Percentiles rank a stretch among this genome's conserved stretches.
Conservation (phyloP, 2,113 vertebrate genomes). For the Bostrychus sinensis region DNA sequence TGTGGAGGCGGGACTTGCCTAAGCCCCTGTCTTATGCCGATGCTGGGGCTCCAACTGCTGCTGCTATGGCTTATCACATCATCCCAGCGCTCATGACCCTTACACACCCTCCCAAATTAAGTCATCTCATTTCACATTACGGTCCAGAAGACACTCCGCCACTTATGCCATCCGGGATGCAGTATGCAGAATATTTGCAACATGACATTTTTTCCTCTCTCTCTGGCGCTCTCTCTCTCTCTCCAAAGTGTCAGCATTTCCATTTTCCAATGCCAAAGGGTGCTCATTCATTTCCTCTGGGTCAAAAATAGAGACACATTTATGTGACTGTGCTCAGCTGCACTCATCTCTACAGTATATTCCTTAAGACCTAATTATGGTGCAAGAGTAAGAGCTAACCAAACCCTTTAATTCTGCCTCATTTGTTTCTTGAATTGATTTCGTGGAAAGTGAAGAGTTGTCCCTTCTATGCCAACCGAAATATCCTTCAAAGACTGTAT, state of each 20-base stretch:
- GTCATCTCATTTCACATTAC: conserved; percentile 34
- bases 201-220: conserved; percentile 20
- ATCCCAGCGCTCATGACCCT: conserved; percentile 85
- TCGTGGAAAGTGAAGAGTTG: conserved; percentile 26
- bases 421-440: conserved; percentile 51
- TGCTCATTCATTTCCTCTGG: conserved; percentile 58
- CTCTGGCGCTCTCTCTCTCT: conserved; percentile 1
- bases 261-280: conserved; percentile 74
- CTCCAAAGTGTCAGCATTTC: conserved; percentile 42
- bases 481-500: conserved; percentile 54
- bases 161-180: conserved; percentile 39
- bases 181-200: conserved; percentile 48
- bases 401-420: conserved; percentile 79
- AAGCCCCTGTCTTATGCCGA: conserved; percentile 84
- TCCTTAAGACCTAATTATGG: conserved; percentile 58
- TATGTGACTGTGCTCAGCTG: conserved; percentile 45
- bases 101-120: conserved; percentile 19
- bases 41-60: conserved; percentile 86
- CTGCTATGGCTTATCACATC: conserved; percentile 89
- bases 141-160: conserved; percentile 19
- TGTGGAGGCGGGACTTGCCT: conserved; percentile 90
- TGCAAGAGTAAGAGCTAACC: conserved; percentile 77
- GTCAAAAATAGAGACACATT: conserved; percentile 48
- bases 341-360: conserved; percentile 38
- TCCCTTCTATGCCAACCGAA: conserved; percentile 67